Conservation (phyloP, 2,888 invertebrate genomes). For the Hirtodrosophila trivittata region DNA sequence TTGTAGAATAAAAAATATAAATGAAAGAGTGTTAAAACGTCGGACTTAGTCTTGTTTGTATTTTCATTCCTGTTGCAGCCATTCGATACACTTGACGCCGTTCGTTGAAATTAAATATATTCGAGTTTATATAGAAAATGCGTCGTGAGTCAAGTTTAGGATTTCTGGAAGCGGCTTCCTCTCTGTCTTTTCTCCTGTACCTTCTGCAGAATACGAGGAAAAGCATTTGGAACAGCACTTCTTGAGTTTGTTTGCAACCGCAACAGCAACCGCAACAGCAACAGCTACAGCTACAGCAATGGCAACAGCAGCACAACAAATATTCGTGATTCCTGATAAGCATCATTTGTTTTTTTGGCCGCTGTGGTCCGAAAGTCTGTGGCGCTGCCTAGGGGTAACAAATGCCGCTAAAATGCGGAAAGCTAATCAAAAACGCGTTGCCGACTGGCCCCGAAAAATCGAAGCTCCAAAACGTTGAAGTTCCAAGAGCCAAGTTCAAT, state of each 20-base stretch:
- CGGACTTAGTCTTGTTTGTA: background rate
- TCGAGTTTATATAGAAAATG: constrained; percentile 65
- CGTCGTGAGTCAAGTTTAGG: constrained; percentile 80
- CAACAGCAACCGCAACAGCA: constrained; percentile 59
- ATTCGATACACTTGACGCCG: constrained; percentile 78
- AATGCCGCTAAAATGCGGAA: constrained; percentile 79
- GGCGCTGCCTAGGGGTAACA: constrained; percentile 44
- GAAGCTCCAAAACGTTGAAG: constrained; percentile 56
- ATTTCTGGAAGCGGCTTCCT: constrained; percentile 60
- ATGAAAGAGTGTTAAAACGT: too few species aligned
- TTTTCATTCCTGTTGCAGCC: constrained; percentile 28
- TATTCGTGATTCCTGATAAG: constrained; percentile 84
- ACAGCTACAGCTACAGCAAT: constrained; percentile 54
- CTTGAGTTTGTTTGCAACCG: constrained; percentile 68
- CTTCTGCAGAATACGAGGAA: constrained; percentile 35
- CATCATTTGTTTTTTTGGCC: constrained; percentile 68
- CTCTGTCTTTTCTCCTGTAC: constrained; percentile 22
- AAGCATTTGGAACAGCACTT: constrained; percentile 78
- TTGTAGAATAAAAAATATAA: too few species aligned
- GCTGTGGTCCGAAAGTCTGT: constrained; percentile 50
- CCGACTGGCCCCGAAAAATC: constrained; percentile 49
- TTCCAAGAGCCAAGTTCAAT: constrained; percentile 82
- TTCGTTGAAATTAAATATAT: constrained; percentile 66
- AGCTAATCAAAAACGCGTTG: constrained; percentile 83
- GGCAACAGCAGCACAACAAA: constrained; percentile 73